A percentile compares a stretch with the other conserved stretches of the same genome.
Evolutionary conservation across 2,888 invertebrate genomes (phyloP).

Genomic region (Drosophila pseudotalamancana): DNA sequence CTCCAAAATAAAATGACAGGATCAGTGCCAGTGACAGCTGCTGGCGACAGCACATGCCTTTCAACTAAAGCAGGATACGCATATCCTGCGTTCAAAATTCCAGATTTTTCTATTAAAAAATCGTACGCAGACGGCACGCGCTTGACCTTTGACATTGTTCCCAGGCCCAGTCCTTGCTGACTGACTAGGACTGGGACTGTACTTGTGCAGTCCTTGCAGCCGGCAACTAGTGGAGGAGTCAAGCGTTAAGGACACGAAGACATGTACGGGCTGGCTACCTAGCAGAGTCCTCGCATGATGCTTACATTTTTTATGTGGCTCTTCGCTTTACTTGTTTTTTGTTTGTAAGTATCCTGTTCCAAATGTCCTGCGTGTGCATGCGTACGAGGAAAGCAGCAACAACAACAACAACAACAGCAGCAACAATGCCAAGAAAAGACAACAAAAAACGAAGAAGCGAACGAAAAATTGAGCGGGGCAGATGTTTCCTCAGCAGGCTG

Average conservation of each 20-base stretch:
- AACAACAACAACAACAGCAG: conserved; percentile 30
- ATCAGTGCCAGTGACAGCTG: conserved; percentile 69
- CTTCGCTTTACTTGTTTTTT: conserved; percentile 50
- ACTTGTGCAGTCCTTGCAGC: conserved; percentile 23
- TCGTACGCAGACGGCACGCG: conserved; percentile 54
- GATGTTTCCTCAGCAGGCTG: conserved; percentile 78
- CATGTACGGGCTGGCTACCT: conserved; percentile 31
- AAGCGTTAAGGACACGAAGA: conserved; percentile 27
- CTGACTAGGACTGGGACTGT: conserved; percentile 28
- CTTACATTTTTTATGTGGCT: conserved; percentile 51
- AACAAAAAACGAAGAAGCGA: conserved; percentile 51
- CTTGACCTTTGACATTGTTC: conserved; percentile 74
- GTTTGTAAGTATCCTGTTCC: conserved; percentile 64
- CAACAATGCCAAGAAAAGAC: conserved; percentile 47
- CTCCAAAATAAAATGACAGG: conserved; percentile 69
- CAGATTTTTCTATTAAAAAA: conserved; percentile 77
- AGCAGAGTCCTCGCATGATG: conserved; percentile 33
- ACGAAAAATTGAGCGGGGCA: conserved; percentile 72
- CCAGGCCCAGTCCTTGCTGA: conserved; percentile 39
- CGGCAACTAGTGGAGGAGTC: conserved; percentile 49
- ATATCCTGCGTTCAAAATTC: conserved; percentile 68
- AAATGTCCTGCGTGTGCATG: conserved; percentile 68
- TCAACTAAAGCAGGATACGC: conserved; percentile 72
- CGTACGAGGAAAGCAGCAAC: conserved; percentile 50
- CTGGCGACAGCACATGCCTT: conserved; percentile 57